Evolutionary conservation across 2,888 invertebrate species (phyloP).

Genomic region (Choristoneura rosaceana): DNA sequence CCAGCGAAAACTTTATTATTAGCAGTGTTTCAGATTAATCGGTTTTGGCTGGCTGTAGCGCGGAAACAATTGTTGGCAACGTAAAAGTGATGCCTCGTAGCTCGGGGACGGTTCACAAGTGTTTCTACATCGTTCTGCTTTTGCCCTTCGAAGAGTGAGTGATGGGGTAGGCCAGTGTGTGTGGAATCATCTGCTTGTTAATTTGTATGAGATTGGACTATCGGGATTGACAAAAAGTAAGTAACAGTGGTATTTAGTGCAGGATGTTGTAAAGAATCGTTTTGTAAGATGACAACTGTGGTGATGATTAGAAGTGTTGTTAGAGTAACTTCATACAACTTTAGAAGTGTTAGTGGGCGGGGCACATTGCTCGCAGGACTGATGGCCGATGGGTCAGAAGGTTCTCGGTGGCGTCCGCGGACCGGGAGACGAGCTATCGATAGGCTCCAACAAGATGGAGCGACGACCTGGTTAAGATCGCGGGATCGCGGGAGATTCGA

Average conservation of each 20-base stretch:
- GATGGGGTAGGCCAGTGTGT: slow-evolving; percentile 23
- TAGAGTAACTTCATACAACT: too few species aligned
- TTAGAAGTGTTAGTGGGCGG: too few species aligned
- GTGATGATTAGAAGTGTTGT: too few species aligned
- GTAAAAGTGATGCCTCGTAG: slow-evolving; percentile 17
- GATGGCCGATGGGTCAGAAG: too few species aligned
- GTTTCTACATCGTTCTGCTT: not conserved
- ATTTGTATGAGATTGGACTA: slow-evolving; percentile 12
- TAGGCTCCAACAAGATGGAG: too few species aligned
- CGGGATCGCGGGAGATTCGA: too few species aligned
- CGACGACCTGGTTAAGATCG: too few species aligned
- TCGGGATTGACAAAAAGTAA: slow-evolving; percentile 18
- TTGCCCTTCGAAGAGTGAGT: slow-evolving; percentile 21
- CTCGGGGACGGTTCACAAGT: not conserved
- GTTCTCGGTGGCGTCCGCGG: too few species aligned
- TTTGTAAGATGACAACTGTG: too few species aligned
- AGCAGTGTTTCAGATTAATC: slow-evolving; percentile 14
- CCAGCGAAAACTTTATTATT: slow-evolving; percentile 8
- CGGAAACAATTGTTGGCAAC: not conserved
- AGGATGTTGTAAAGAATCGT: too few species aligned
- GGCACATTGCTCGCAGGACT: too few species aligned
- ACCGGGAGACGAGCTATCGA: too few species aligned
- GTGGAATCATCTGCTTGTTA: not conserved
- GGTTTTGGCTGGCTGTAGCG: not conserved
- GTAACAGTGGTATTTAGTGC: not conserved